phyloP scores from a whole-genome alignment of 1,140 invertebrate genomes.

The Thaumatotibia leucotreta region DNA sequence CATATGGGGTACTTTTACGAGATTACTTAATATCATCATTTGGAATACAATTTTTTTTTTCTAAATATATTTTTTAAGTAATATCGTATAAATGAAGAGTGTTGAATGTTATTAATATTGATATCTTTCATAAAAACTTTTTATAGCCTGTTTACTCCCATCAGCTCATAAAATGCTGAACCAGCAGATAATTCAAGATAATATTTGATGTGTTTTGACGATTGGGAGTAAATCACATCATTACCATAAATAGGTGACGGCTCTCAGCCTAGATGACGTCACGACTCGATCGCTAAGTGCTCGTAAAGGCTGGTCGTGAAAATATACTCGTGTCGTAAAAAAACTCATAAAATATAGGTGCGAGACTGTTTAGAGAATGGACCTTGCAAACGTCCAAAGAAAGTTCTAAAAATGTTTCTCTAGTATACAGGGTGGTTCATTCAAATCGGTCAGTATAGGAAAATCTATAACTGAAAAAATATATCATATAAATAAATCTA shows the following conservation, averaged over 20 bases:
- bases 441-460: too few relatives aligned
- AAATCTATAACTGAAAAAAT: too few relatives aligned
- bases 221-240: neutral
- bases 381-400: neutral
- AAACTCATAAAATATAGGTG: neutral
- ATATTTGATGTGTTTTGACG: neutral
- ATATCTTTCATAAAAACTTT: neutral
- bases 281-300: conserved; percentile 6
- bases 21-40: too few relatives aligned
- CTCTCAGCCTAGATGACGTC: neutral
- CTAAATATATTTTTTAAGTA: too few relatives aligned
- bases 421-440: too few relatives aligned
- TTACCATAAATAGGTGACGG: conserved; percentile 6
- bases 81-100: too few relatives aligned
- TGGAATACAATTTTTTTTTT: too few relatives aligned
- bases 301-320: neutral
- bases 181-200: neutral
- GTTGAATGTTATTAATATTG: too few relatives aligned
- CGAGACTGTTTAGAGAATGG: neutral
- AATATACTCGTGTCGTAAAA: neutral
- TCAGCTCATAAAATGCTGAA: neutral
- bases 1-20: too few relatives aligned
- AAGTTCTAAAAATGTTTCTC: neutral
- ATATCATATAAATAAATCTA: too few relatives aligned
- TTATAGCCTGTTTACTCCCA: neutral